Conservation (phyloP, 2,113 vertebrate species). For the Myrmophylax atrothorax region DNA sequence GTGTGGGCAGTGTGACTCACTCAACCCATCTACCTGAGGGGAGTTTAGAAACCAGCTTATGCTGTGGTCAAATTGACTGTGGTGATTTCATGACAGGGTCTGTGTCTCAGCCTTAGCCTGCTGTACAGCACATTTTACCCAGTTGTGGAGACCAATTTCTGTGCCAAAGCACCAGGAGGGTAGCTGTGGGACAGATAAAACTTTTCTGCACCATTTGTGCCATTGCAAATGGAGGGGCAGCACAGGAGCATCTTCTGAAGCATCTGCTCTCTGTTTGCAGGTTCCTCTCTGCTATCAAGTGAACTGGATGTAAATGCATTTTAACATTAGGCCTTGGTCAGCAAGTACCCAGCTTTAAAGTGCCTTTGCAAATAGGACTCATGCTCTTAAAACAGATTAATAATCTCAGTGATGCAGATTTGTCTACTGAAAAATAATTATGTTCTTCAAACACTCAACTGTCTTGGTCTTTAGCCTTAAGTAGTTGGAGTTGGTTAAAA, state of each 20-base stretch:
- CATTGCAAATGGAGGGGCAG: not conserved
- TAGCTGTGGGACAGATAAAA: not conserved
- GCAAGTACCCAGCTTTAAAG: not conserved
- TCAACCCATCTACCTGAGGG: not conserved
- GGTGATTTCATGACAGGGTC: not conserved
- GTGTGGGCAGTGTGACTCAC: accelerated
- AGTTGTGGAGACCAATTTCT: not conserved
- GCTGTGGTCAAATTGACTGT: not conserved
- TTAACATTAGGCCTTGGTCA: not conserved
- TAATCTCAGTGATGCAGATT: not conserved
- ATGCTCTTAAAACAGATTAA: not conserved
- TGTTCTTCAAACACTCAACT: not conserved
- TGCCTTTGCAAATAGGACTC: not conserved
- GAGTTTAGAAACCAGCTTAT: not conserved
- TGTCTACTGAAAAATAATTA: not conserved
- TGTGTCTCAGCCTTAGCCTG: not conserved
- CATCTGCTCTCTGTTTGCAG: not conserved
- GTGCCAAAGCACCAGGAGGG: not conserved
- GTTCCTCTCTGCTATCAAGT: not conserved
- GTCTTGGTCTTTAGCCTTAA: not conserved
- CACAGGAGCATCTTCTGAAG: not conserved
- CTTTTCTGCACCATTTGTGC: not conserved
- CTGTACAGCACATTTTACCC: not conserved
- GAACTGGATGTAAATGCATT: not conserved
- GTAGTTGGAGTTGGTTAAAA: not conserved